Conservation (phyloP, 2,888 invertebrate species). For the Drosophila phalerata region DNA sequence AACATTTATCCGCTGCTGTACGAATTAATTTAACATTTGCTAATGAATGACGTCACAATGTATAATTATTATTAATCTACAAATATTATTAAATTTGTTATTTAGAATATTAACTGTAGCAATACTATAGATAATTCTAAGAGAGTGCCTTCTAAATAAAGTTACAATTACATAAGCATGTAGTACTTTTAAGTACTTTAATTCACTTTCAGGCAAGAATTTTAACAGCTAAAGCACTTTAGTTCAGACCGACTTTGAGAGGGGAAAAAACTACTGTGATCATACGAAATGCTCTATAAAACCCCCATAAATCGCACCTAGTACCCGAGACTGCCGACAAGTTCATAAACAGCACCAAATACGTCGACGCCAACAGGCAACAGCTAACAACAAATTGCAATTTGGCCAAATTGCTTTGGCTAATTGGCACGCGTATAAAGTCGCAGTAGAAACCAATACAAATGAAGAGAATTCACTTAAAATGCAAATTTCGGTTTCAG, state of each 20-base stretch:
- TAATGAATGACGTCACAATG: background rate
- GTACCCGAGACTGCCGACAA: constrained; percentile 42
- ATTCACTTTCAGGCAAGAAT: constrained; percentile 9
- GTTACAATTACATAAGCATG: constrained; percentile 5
- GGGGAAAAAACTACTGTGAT: constrained; percentile 2
- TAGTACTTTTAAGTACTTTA: constrained; percentile 10
- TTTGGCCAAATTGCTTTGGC: constrained; percentile 77
- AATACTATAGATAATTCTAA: too few relatives aligned
- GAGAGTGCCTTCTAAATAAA: background rate
- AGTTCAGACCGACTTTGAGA: constrained; percentile 9
- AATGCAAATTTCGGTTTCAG: constrained; percentile 65
- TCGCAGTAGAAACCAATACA: constrained; percentile 50
- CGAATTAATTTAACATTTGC: background rate
- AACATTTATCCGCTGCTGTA: constrained; percentile 4
- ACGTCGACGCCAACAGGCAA: constrained; percentile 63
- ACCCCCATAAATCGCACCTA: constrained; percentile 47
- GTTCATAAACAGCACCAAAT: constrained; percentile 71
- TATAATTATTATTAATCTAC: background rate
- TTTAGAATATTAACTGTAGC: too few relatives aligned
- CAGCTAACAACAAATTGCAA: constrained; percentile 79
- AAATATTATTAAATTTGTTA: background rate
- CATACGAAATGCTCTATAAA: constrained; percentile 13
- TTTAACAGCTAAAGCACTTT: constrained; percentile 8
- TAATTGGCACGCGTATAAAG: constrained; percentile 75
- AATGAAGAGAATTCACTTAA: constrained; percentile 77